Conservation (phyloP, 2,888 invertebrate species). For the Heteromyza rotundicornis region DNA sequence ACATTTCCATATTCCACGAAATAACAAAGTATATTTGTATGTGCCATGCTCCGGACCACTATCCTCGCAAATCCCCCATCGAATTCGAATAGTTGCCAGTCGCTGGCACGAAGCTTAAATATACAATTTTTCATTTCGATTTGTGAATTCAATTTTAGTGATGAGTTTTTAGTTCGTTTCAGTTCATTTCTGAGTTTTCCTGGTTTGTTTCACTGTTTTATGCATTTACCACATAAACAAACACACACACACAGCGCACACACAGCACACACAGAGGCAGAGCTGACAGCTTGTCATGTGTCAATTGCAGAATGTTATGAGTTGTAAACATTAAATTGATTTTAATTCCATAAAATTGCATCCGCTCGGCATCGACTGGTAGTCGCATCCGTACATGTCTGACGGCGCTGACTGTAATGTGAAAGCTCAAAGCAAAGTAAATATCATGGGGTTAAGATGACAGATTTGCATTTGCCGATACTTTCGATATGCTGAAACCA, state of each 20-base stretch:
- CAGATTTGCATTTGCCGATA: background rate
- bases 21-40: too few species aligned
- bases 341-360: background rate
- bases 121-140: conserved; percentile 1
- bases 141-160: background rate
- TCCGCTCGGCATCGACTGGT: background rate
- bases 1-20: background rate
- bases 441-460: background rate
- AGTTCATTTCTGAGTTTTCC: background rate
- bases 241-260: too few species aligned
- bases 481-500: too few species aligned
- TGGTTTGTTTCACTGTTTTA: background rate
- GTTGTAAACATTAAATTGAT: background rate
- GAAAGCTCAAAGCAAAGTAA: conserved; percentile 5
- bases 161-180: background rate
- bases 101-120: background rate
- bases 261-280: too few species aligned
- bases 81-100: background rate
- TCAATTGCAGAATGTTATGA: background rate
- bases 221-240: too few species aligned
- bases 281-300: background rate
- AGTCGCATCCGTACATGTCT: background rate
- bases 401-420: background rate
- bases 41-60: too few species aligned
- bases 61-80: too few species aligned